Base-by-base conservation (phyloP, 2,888 invertebrate species). In the Antitype chi region DNA sequence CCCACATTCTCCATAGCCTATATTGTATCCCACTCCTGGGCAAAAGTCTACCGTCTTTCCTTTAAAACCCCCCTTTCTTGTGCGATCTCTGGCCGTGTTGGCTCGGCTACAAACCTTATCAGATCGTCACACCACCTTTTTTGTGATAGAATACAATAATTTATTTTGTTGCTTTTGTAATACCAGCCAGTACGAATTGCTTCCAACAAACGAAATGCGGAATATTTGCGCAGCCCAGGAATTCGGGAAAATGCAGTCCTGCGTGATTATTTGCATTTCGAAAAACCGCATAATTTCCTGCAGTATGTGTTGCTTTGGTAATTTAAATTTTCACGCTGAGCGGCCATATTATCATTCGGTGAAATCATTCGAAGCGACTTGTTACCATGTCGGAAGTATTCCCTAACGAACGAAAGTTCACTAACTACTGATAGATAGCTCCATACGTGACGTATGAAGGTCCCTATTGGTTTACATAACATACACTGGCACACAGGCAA, bases 401-500 rank as follows among this genome's bases (percentile, higher is more conserved):
- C 84, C 76, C 70, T 23, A 43, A n/a, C 0, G 68, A 84, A 60
- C 52, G 23, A 20, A 68, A 80, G 28, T 75, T 57, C 53, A 73
- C 38, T 71, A 69, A 66, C 66, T 49, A 78, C 59, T 76, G 67
- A 78, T 63, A 72, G 52, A 72, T 78, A 59, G 66, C 55, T 68
- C 17, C 13, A 75, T 52, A 60, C 15, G n/a, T 68, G 62, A 59
- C 52, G n/a, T 64, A 53, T 28, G 2, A 53, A 43, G 8, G 66
- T 73, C 70, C 70, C 82, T 60, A n/a, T 43, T n/a, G 80, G 70
- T 49, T 77, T 55, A 70, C 17, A 25, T 49, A 43, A 49, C 38
- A 82, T 32, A 81, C 64, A 82, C 77, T 70, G n/a, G n/a, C n/a
- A n/a, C n/a, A 77, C 28, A 17, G n/a, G n/a, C n/a, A n/a, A n/a